A percentile compares a stretch with the other conserved stretches of the same genome.
phyloP scores from a whole-genome alignment of 2,113 vertebrate species.

The Scolopax mira region DNA sequence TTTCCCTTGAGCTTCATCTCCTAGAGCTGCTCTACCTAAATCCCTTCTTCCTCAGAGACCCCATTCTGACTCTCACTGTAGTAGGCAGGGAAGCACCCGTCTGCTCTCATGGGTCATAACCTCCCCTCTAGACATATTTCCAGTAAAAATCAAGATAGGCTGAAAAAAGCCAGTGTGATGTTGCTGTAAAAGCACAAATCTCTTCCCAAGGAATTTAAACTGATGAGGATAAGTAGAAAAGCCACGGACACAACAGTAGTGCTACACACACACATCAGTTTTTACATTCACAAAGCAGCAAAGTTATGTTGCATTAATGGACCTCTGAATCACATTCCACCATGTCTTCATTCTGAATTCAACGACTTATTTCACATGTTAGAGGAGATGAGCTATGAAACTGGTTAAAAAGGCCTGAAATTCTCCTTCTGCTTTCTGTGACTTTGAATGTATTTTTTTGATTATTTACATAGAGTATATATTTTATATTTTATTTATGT shows the following conservation, averaged over 20 bases:
- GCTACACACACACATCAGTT: neutral
- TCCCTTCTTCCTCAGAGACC: neutral
- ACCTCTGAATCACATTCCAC: neutral
- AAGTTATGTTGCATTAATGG: neutral
- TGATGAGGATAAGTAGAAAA: neutral
- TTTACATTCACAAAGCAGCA: neutral
- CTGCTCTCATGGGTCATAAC: neutral
- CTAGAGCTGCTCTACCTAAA: neutral
- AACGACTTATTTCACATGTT: neutral
- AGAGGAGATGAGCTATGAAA: neutral
- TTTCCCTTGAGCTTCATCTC: neutral
- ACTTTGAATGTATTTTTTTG: neutral
- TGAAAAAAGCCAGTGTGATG: neutral
- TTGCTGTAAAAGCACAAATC: neutral
- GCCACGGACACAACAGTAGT: fast-evolving
- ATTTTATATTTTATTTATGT: neutral
- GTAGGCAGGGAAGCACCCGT: neutral
- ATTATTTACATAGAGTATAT: neutral
- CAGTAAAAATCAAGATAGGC: neutral
- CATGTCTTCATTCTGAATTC: neutral
- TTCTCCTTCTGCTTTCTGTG: neutral
- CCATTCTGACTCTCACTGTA: fast-evolving
- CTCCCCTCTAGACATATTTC: neutral
- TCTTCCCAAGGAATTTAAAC: neutral
- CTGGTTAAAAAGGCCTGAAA: neutral